These are phyloP conservation scores for Rhopalosiphum maidis DNA, from an alignment of 1,140 invertebrate genomes.

Conservation along the genomic window DNA sequence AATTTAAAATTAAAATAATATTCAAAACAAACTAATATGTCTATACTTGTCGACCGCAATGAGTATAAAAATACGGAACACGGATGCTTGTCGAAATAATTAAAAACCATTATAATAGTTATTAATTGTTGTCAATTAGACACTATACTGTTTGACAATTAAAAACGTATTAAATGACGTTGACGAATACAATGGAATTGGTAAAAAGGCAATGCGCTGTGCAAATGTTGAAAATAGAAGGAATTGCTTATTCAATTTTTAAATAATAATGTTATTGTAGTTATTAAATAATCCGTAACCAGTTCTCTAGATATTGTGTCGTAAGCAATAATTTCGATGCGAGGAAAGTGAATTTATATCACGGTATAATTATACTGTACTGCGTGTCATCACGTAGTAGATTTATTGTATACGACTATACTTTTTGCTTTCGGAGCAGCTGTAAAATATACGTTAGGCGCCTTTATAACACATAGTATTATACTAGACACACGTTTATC, in stretches of 20 bases:
- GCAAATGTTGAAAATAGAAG: not conserved
- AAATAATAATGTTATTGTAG: not conserved
- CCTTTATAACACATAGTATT: not conserved
- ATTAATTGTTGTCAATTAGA: not conserved
- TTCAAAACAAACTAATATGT: not conserved
- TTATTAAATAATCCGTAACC: not conserved
- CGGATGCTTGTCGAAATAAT: not conserved
- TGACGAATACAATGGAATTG: not conserved
- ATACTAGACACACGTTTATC: constrained; percentile 19
- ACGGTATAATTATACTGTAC: not conserved
- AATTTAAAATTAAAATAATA: not conserved
- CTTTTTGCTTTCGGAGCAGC: not conserved
- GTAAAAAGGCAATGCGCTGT: not conserved
- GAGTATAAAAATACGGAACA: not conserved
- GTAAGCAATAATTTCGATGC: not conserved
- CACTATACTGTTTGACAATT: not conserved
- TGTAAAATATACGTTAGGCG: not conserved
- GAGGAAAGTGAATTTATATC: not conserved
- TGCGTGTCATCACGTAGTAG: not conserved
- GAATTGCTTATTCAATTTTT: not conserved
- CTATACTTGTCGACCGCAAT: not conserved
- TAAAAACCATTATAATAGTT: not conserved
- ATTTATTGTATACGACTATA: not conserved
- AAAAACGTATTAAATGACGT: not conserved
- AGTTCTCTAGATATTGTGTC: not conserved